Conservation (phyloP, 2,113 vertebrate species). For the Petrocephalus zakoni region DNA sequence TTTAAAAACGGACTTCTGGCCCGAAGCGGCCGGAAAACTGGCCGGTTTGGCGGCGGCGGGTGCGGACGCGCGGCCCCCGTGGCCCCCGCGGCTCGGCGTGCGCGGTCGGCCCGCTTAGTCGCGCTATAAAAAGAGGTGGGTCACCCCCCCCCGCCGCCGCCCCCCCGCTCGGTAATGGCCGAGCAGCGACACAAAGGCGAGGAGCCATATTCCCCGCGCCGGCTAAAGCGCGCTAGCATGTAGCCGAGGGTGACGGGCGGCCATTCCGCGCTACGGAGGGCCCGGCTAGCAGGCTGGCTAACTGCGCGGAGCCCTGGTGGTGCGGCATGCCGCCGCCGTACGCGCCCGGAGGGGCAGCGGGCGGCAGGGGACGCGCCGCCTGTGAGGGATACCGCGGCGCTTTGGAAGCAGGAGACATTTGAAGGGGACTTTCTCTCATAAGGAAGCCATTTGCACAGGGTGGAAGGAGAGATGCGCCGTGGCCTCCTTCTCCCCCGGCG, state of each 20-base stretch:
- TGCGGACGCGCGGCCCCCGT: slow-evolving; percentile 26
- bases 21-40: not conserved
- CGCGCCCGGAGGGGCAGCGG: not conserved
- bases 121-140: slow-evolving; percentile 32
- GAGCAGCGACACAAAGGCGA: slow-evolving; percentile 58
- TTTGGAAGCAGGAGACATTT: slow-evolving; percentile 40
- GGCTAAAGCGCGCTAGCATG: slow-evolving; percentile 22
- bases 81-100: slow-evolving; percentile 32
- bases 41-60: slow-evolving; percentile 20
- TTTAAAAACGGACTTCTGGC: slow-evolving; percentile 35
- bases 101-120: slow-evolving; percentile 35
- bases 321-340: slow-evolving; percentile 5
- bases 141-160: not conserved
- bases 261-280: slow-evolving; percentile 50
- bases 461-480: slow-evolving; percentile 48
- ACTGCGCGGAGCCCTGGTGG: slow-evolving; percentile 6
- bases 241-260: slow-evolving; percentile 51
- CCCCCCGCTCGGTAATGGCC: slow-evolving; percentile 43
- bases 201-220: slow-evolving; percentile 63
- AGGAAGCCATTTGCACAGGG: slow-evolving; percentile 47
- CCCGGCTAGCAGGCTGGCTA: slow-evolving; percentile 3
- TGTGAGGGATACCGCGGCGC: not conserved
- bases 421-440: slow-evolving; percentile 54
- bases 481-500: slow-evolving; percentile 42
- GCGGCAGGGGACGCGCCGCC: slow-evolving; percentile 10